Base-by-base conservation (phyloP, 2,113 vertebrate species). In the Percina caprodes region DNA sequence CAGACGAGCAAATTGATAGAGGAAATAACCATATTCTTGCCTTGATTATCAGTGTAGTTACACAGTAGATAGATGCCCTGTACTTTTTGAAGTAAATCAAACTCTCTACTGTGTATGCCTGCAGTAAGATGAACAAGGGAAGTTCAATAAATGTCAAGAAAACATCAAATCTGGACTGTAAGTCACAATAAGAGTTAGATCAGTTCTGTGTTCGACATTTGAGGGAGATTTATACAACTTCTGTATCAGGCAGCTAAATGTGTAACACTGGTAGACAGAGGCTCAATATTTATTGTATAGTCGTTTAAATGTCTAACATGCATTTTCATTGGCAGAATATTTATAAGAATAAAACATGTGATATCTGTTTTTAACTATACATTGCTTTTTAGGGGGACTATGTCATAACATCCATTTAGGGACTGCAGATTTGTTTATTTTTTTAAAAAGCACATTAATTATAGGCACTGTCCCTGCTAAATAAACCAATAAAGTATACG, bases 21-120 rank as follows among this genome's bases (percentile, higher is more conserved):
- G 65, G 68, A 81, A 81, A 87, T 65, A 79, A 79, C 69, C 75
- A 83, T 82, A 75, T 62, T 80, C 13, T 51, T 81, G 19, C 63
- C 63, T 56, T 87, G 24, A 69, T 80, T 82, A 76, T 61, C 4
- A 21, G 26, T 70, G 51, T 67, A 49, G 3, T n/a, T 30, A 77
- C 26, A 67, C 14, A 46, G 45, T 6, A 26, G 18, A 77, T 14
- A 54, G 71, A 65, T 51, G 21, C 1, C 8, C 5, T 6, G 54
- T 3, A 48, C n/a, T 52, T 23, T 69, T 60, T 85, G 24, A 39
- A n/a, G 54, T 68, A 74, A 81, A 58, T 83, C 30, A 21, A 59
- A 19, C 39, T 21, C 12, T 30, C 3, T 19, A 13, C n/a, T 45
- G 13, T 24, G 21, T 60, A 56, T 58, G 59, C 35, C 21, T 61